phyloP scores from a whole-genome alignment of 53 echinoderm and acorn worm genomes.

The Antedon mediterranea region DNA sequence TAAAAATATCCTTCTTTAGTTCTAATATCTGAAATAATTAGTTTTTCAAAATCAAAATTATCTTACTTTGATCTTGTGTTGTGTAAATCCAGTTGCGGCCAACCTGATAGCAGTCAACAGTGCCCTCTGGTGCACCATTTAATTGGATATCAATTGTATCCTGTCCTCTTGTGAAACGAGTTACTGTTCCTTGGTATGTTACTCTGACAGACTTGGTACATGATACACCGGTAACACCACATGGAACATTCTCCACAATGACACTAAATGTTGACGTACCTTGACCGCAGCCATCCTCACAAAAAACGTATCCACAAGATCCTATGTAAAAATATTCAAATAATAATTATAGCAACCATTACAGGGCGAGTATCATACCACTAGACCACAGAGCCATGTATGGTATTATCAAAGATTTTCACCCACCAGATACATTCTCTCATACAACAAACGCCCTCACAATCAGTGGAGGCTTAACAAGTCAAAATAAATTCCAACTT shows the following conservation, averaged over 20 bases:
- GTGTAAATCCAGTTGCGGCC: not conserved
- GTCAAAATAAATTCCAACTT: no score
- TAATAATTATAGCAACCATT: not conserved
- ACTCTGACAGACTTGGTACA: not conserved
- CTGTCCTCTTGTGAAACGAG: not conserved
- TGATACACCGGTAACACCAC: not conserved
- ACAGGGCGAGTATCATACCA: no score
- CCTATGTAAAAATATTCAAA: not conserved
- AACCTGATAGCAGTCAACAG: not conserved
- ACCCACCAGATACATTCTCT: no score
- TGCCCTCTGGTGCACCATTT: not conserved
- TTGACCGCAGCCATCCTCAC: not conserved
- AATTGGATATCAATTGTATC: not conserved
- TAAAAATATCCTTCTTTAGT: no score
- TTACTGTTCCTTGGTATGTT: not conserved
- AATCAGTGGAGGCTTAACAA: no score
- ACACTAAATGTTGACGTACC: not conserved
- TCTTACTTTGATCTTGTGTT: not conserved
- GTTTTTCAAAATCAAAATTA: not conserved
- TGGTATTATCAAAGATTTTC: no score
- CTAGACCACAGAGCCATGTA: no score
- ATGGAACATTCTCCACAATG: not conserved
- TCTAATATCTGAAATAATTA: no score
- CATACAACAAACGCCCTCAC: no score
- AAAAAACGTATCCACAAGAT: not conserved